phyloP scores from a whole-genome alignment of 1,140 invertebrate genomes.

The Tribolium castaneum region DNA sequence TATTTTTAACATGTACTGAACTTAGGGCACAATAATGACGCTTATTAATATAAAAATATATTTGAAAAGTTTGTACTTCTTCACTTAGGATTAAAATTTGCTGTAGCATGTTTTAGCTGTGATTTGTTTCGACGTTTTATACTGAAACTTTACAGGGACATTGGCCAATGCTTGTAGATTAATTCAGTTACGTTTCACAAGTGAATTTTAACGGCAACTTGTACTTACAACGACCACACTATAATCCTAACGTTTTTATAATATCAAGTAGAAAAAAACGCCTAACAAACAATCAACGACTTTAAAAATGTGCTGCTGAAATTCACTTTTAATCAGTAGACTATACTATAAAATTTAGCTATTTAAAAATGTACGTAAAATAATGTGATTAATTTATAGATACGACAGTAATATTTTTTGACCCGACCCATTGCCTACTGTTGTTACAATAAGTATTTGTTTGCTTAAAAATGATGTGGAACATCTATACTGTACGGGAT shows the following conservation, averaged over 20 bases:
- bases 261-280: not conserved
- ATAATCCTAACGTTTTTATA: not conserved
- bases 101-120: too few species aligned
- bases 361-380: conserved; percentile 14
- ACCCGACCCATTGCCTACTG: too few species aligned
- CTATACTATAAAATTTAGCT: conserved; percentile 3
- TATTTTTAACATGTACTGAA: conserved; percentile 49
- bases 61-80: too few species aligned
- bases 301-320: not conserved
- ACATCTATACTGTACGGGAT: not conserved
- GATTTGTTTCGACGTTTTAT: not conserved
- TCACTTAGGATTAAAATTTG: too few species aligned
- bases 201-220: conserved; percentile 13
- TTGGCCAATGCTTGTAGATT: not conserved
- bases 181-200: not conserved
- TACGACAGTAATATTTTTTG: too few species aligned
- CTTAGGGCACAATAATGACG: conserved; percentile 50
- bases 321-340: not conserved
- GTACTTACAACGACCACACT: not conserved
- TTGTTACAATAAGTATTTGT: too few species aligned
- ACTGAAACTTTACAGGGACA: not conserved
- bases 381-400: conserved; percentile 32
- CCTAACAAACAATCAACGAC: not conserved
- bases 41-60: conserved; percentile 16
- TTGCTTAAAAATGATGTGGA: not conserved